A percentile compares a stretch with the other conserved stretches of the same genome.
phyloP scores from a whole-genome alignment of 2,113 vertebrate genomes.

The Cryptotis parvus region DNA sequence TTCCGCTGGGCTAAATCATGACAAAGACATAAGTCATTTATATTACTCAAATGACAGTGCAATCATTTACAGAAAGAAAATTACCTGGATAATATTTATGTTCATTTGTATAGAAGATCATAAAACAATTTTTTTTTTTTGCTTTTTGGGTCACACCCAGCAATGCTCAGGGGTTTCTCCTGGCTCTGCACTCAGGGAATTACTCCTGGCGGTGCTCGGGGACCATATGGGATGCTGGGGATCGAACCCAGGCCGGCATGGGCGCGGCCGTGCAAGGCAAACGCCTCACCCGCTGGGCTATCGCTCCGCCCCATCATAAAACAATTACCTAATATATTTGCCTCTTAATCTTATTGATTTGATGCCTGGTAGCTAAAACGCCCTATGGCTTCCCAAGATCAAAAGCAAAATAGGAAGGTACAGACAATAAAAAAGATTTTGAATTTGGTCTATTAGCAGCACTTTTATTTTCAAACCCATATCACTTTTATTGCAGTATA shows the following conservation, averaged over 20 bases:
- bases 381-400: conserved; percentile 14
- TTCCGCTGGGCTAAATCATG: conserved; percentile 93
- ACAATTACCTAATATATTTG: conserved; percentile 32
- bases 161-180: too few relatives aligned
- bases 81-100: conserved; percentile 8
- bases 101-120: conserved; percentile 34
- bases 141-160: too few relatives aligned
- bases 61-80: conserved; percentile 43
- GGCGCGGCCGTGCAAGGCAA: too few relatives aligned
- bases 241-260: too few relatives aligned
- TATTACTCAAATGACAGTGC: conserved; percentile 38
- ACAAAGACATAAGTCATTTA: conserved; percentile 49
- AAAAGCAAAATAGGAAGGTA: conserved; percentile 63
- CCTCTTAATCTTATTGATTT: conserved; percentile 48
- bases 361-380: conserved; percentile 36
- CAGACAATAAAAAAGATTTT: conserved; percentile 19
- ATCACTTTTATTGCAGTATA: too few relatives aligned
- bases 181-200: too few relatives aligned
- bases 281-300: too few relatives aligned
- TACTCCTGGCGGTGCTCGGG: too few relatives aligned
- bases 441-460: conserved; percentile 55
- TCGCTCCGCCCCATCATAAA: too few relatives aligned
- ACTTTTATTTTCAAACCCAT: not conserved
- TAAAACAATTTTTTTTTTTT: conserved; percentile 7
- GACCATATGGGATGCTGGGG: too few relatives aligned